Evolutionary conservation across 2,888 invertebrate species (phyloP).

Genomic region (Machimus atricapillus): DNA sequence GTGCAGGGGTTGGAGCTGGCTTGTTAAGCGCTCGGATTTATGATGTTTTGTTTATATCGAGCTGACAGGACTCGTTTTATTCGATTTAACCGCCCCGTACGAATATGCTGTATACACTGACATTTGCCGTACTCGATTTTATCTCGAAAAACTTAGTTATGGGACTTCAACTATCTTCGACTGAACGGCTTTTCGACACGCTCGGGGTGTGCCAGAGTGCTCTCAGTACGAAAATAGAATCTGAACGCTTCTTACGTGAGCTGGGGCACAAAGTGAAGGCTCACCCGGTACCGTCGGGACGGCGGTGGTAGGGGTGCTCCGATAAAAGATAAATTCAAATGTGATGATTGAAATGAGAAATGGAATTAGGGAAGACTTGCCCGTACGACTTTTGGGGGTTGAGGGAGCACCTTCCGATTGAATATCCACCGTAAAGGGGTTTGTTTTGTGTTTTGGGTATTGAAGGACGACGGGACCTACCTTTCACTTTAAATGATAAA

Average conservation of each 20-base stretch:
- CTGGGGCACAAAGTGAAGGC: background rate
- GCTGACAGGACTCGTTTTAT: background rate
- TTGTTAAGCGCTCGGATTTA: conserved; percentile 36
- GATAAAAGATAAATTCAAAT: conserved; percentile 20
- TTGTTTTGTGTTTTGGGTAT: background rate
- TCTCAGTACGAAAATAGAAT: conserved; percentile 6
- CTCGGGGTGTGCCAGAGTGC: background rate
- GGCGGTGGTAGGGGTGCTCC: background rate
- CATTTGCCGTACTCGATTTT: background rate
- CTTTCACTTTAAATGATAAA: background rate
- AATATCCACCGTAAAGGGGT: background rate
- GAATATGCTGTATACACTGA: background rate
- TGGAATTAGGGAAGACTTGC: conserved; percentile 1
- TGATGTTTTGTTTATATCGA: conserved; percentile 32
- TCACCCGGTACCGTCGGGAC: background rate
- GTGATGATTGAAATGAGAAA: conserved; percentile 25
- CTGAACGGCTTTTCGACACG: background rate
- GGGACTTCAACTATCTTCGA: background rate
- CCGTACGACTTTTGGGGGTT: background rate
- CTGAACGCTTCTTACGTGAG: conserved; percentile 5
- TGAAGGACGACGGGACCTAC: background rate
- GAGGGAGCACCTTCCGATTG: background rate
- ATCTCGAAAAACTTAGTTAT: conserved; percentile 8
- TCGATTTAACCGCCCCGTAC: background rate
- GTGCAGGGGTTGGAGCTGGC: background rate